phyloP scores from a whole-genome alignment of 37 sponge, comb jelly and placozoan genomes.

The Crambe crambe region DNA sequence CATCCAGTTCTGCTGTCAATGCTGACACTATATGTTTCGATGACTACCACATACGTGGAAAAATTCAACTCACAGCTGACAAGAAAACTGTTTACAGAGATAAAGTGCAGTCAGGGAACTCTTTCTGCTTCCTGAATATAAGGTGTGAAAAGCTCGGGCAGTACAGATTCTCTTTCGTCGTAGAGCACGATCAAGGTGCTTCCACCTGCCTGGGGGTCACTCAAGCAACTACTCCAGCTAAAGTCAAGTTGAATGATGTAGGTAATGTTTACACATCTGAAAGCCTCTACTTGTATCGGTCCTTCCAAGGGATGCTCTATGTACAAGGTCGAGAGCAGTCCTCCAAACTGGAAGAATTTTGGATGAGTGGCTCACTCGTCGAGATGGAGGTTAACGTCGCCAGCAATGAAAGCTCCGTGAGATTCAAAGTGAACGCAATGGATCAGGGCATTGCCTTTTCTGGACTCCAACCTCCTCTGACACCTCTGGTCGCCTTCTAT shows the following conservation, averaged over 20 bases:
- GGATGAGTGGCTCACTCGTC: slow-evolving; percentile 55
- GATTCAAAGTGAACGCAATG: slow-evolving; percentile 26
- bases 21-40: slow-evolving; percentile 31
- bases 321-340: slow-evolving; percentile 22
- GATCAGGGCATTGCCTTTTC: slow-evolving; percentile 48
- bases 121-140: slow-evolving; percentile 38
- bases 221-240: neutral
- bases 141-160: slow-evolving; percentile 1
- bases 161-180: slow-evolving; percentile 35
- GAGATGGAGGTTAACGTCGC: slow-evolving; percentile 29
- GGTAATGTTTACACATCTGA: slow-evolving; percentile 33
- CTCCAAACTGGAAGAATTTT: slow-evolving; percentile 44
- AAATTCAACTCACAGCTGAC: slow-evolving; percentile 19
- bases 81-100: slow-evolving; percentile 16
- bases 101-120: slow-evolving; percentile 28
- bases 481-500: slow-evolving; percentile 53
- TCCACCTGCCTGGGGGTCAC: slow-evolving; percentile 49
- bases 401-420: slow-evolving; percentile 1
- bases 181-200: slow-evolving; percentile 61
- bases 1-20: neutral
- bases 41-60: slow-evolving; percentile 3
- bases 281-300: slow-evolving; percentile 48
- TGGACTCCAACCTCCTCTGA: slow-evolving; percentile 24
- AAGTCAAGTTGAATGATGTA: neutral
- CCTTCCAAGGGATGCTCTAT: slow-evolving; percentile 56